Evolutionary conservation across 2,113 vertebrate genomes (phyloP).

Genomic region (Thryonomys swinderianus): DNA sequence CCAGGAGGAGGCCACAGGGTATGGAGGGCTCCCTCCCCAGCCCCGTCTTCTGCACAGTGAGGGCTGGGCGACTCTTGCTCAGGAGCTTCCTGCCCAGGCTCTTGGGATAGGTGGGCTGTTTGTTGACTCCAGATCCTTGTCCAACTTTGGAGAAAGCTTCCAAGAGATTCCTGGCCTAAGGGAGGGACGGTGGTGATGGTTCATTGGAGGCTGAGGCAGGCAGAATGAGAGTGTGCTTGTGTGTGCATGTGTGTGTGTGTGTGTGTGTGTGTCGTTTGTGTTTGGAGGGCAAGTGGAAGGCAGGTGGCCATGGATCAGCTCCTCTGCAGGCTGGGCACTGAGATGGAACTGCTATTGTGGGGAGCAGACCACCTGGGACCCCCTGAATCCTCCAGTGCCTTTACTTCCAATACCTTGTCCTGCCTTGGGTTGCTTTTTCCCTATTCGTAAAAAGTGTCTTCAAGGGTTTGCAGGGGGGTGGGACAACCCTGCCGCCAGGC

Average conservation of each 20-base stretch:
- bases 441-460: background rate
- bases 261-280: no score
- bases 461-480: background rate
- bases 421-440: background rate
- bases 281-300: background rate
- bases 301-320: background rate
- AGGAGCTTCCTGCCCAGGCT: background rate
- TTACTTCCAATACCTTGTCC: background rate
- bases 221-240: background rate
- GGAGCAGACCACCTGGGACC: background rate
- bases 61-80: background rate
- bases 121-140: background rate
- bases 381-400: background rate
- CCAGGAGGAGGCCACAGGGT: background rate
- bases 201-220: background rate
- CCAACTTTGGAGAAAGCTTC: background rate
- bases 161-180: background rate
- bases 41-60: background rate
- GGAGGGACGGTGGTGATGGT: background rate
- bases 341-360: background rate
- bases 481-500: background rate
- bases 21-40: fast-evolving
- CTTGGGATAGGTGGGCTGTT: background rate
- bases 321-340: background rate
- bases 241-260: background rate